phyloP scores from a whole-genome alignment of 2,888 invertebrate species.

The Diarsia brunnea region DNA sequence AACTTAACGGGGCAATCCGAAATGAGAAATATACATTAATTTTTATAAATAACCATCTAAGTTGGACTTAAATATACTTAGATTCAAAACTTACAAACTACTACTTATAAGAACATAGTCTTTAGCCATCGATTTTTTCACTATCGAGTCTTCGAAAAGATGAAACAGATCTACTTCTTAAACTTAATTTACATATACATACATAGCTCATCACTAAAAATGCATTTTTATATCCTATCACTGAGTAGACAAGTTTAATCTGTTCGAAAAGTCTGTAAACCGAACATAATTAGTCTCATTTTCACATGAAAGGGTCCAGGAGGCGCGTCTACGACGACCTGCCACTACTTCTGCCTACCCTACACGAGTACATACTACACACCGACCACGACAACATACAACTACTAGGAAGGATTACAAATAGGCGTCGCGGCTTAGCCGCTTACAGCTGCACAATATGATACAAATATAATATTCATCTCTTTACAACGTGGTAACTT shows the following conservation, averaged over 20 bases:
- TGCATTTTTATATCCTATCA: conserved; percentile 89
- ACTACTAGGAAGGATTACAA: conserved; percentile 88
- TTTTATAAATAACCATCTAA: conserved; percentile 89
- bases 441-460: conserved; percentile 88
- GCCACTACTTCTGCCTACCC: conserved; percentile 72
- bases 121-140: conserved; percentile 88
- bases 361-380: conserved; percentile 75
- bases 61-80: conserved; percentile 87
- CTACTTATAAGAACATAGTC: conserved; percentile 88
- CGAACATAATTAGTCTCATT: conserved; percentile 85
- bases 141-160: conserved; percentile 90
- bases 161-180: conserved; percentile 89
- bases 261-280: conserved; percentile 89
- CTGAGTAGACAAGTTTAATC: conserved; percentile 90
- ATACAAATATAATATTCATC: conserved; percentile 85
- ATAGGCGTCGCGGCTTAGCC: conserved; percentile 87
- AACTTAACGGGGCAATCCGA: conserved; percentile 85
- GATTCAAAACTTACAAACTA: conserved; percentile 78
- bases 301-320: conserved; percentile 73
- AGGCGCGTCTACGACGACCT: conserved; percentile 68
- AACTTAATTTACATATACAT: conserved; percentile 86
- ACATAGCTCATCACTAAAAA: conserved; percentile 90
- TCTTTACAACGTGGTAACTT: conserved; percentile 90
- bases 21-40: conserved; percentile 86
- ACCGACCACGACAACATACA: conserved; percentile 83